A percentile compares a stretch with the other conserved stretches of the same genome.
Evolutionary conservation across 2,888 invertebrate species (phyloP).

Genomic region (Neoitamus cyanurus): DNA sequence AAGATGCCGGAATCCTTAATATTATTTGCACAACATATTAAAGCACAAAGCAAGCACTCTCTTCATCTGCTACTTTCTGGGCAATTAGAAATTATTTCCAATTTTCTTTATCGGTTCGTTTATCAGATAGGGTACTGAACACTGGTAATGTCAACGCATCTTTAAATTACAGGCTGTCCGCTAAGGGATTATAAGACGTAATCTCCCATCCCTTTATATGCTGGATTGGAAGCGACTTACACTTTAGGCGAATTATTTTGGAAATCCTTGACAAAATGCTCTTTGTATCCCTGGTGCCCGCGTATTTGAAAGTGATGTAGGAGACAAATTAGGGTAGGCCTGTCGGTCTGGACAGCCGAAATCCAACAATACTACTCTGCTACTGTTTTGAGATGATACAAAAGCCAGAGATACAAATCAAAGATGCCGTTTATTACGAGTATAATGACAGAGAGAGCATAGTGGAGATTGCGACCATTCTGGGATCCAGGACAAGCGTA

Average conservation of each 20-base stretch:
- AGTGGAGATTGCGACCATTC: background rate
- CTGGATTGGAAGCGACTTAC: constrained; percentile 15
- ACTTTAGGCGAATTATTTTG: constrained; percentile 49
- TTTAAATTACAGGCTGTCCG: background rate
- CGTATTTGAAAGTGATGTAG: background rate
- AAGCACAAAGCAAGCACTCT: background rate
- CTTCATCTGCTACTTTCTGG: background rate
- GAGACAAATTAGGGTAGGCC: background rate
- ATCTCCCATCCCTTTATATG: background rate
- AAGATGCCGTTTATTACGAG: background rate
- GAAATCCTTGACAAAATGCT: constrained; percentile 46
- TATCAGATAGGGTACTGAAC: background rate
- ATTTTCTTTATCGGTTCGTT: background rate
- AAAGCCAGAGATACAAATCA: background rate
- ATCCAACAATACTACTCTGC: background rate
- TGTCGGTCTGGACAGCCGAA: background rate
- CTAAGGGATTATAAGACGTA: background rate
- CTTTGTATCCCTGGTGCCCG: background rate
- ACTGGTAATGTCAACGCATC: constrained; percentile 7
- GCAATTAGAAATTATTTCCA: background rate
- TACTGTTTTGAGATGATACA: background rate
- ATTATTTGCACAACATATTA: background rate
- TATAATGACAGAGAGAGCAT: background rate
- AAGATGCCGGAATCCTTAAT: background rate
- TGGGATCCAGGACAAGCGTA: background rate